Conservation (phyloP, 2,797 vertebrate species). For the Acipenser oxyrinchus region DNA sequence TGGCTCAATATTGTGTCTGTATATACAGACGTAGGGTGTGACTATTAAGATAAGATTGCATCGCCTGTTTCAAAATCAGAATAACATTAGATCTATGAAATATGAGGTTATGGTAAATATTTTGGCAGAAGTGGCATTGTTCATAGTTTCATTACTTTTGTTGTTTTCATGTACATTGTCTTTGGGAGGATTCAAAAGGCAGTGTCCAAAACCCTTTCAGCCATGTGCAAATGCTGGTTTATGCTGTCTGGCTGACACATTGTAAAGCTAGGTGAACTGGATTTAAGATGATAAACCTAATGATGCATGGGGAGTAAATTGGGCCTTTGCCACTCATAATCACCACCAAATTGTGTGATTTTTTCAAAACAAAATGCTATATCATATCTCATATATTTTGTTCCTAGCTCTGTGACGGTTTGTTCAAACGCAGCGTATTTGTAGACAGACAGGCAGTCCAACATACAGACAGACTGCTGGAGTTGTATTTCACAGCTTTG, state of each 20-base stretch:
- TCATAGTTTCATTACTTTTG: slow-evolving; percentile 8
- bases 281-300: slow-evolving; percentile 12
- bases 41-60: too few species aligned
- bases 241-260: not conserved
- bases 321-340: slow-evolving; percentile 6
- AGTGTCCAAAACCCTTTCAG: not conserved
- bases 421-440: not conserved
- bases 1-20: too few species aligned
- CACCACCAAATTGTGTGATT: not conserved
- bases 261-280: slow-evolving; percentile 16
- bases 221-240: slow-evolving; percentile 8
- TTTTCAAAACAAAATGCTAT: not conserved
- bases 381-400: not conserved
- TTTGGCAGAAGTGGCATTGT: slow-evolving; percentile 12
- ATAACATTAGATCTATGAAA: too few species aligned
- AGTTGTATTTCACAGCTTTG: too few species aligned
- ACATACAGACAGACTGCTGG: too few species aligned
- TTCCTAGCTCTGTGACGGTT: not conserved
- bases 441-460: too few species aligned
- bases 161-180: slow-evolving; percentile 13
- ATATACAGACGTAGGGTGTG: too few species aligned
- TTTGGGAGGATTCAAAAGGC: slow-evolving; percentile 10
- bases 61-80: too few species aligned
- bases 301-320: slow-evolving; percentile 9
- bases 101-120: slow-evolving; percentile 1